A percentile compares a stretch with the other conserved stretches of the same genome.
Conservation (phyloP, 2,113 vertebrate genomes). For the Leucosticte australis region DNA sequence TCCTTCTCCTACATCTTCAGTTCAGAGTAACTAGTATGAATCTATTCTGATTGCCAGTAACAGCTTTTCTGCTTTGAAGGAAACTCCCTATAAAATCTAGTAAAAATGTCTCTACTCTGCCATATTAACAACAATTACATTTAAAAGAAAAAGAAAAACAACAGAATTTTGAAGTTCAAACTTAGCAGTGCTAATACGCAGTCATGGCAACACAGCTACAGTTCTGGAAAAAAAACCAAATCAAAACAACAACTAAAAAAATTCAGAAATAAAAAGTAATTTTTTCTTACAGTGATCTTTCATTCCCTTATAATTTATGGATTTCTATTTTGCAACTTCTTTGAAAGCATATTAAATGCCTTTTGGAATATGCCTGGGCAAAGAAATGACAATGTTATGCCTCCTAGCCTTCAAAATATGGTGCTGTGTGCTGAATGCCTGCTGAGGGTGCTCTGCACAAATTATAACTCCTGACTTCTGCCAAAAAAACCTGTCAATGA, state of each 20-base stretch:
- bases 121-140: neutral
- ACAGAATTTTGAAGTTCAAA: neutral
- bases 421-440: neutral
- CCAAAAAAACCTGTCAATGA: neutral
- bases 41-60: neutral
- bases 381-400: neutral
- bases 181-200: neutral
- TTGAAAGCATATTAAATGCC: neutral
- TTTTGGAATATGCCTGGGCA: neutral
- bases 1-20: neutral
- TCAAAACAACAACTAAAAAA: neutral
- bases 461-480: neutral
- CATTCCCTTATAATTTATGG: neutral
- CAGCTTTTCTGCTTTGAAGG: neutral
- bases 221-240: neutral
- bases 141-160: neutral
- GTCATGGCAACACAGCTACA: neutral
- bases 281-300: neutral
- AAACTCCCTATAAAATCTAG: neutral
- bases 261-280: rapidly evolving
- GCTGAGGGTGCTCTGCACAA: neutral
- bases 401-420: neutral
- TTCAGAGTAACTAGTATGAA: neutral
- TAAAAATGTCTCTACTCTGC: neutral
- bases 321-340: neutral